Percentiles rank a stretch among this genome's conserved stretches.
Evolutionary conservation across 1,140 invertebrate genomes (phyloP).

Genomic region (Aphelenchoides fujianensis): DNA sequence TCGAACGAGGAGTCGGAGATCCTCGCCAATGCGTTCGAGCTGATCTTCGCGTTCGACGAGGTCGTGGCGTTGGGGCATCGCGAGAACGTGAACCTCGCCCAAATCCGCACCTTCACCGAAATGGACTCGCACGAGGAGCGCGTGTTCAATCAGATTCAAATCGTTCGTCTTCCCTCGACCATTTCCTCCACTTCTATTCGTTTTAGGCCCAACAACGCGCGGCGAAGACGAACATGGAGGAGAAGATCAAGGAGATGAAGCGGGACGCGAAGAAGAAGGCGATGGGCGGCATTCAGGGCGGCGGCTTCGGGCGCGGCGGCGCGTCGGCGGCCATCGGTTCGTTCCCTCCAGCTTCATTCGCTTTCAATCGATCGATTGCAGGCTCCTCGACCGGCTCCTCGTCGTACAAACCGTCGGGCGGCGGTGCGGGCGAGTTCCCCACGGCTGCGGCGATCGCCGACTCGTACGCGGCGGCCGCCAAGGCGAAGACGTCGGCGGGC

Average conservation of each 20-base stretch:
- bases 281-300: conserved; percentile 21
- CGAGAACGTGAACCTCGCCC: conserved; percentile 95
- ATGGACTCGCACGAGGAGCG: conserved; percentile 99
- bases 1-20: conserved; percentile 89
- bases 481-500: conserved; percentile 16
- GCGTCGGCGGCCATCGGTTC: background rate
- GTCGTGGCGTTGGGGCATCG: conserved; percentile 96
- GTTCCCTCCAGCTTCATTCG: background rate
- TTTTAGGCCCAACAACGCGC: conserved; percentile 88
- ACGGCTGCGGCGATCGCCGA: conserved; percentile 24
- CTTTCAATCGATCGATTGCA: background rate
- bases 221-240: conserved; percentile 92
- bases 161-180: conserved; percentile 66
- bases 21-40: conserved; percentile 88
- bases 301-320: background rate
- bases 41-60: conserved; percentile 99
- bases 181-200: too few relatives aligned
- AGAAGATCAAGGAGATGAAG: conserved; percentile 84
- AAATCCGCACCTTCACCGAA: conserved; percentile 96
- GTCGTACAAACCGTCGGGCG: conserved; percentile 3
- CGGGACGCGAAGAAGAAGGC: conserved; percentile 78
- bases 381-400: background rate
- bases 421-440: conserved; percentile 7
- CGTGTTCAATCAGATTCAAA: conserved; percentile 76
- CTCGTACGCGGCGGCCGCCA: conserved; percentile 4